Evolutionary conservation across 2,888 invertebrate genomes (phyloP), one percentile per base, ranked within the genome.

Genomic region (Panopea generosa): DNA sequence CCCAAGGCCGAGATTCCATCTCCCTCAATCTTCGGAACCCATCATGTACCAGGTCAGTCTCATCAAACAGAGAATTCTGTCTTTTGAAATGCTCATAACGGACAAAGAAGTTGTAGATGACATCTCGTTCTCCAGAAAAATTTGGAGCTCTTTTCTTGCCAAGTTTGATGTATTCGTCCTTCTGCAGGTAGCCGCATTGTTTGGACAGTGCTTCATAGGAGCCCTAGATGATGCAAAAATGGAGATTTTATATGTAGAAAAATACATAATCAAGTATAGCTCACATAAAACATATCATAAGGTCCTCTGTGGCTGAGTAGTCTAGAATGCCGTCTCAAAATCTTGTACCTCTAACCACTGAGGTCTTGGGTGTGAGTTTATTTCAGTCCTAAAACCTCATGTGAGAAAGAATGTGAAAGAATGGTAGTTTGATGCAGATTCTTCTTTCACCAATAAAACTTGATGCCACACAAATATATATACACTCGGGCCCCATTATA

Each of bases 141-240:
- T 86, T 87, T 6, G 87, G 86, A 6, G 89, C 89, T 33, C 85
- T 66, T 56, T 89, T 89, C 47, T 61, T 68, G 7, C 89, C 89
- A 0, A 89, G 65, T 20, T 77, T 72, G 26, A 81, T 26, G 56
- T 89, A 89, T 14, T 86, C 85, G 2, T 86, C 83, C 47, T 63
- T 68, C 2, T 59, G 43, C 16, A 89, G 69, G 55, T 73, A 77
- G 2, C 87, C 87, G n/a, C 38, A 22, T 9, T 50, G 49, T 38
- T 77, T 84, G 22, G 75, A 73, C 11, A 89, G 76, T 9, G 89
- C 86, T 59, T 89, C 87, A 71, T 79, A 85, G 1, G 88, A 89
- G 3, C 89, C 89, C 75, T 77, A 47, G 22, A 62, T 49, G 9
- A 18, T 26, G 16, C 40, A 40, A 40, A 45, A 45, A 16, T 45